phyloP scores from a whole-genome alignment of 2,888 invertebrate species.

The Brassicogethes aeneus region DNA sequence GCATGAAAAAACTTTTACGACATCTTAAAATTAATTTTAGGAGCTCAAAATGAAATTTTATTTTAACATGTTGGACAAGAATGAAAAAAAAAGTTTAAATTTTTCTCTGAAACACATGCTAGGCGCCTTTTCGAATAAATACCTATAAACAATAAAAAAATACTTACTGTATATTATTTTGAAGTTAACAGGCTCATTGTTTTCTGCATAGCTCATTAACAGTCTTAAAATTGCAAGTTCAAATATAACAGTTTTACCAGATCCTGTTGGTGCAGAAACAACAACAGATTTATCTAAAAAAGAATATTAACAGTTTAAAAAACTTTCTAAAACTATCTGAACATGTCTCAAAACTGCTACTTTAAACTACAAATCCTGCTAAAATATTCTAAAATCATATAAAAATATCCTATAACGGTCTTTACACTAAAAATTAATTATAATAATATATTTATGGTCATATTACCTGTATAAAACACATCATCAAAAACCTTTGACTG shows the following conservation, averaged over 20 bases:
- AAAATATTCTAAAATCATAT: no score
- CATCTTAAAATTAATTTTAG: no score
- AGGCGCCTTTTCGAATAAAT: no score
- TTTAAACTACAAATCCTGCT: neutral
- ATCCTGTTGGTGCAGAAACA: conserved; percentile 72
- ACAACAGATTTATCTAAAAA: conserved; percentile 58
- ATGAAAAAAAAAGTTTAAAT: no score
- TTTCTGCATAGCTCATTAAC: no score
- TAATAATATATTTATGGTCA: no score
- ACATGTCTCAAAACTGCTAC: neutral
- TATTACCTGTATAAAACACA: conserved; percentile 55
- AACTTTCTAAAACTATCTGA: conserved; percentile 7
- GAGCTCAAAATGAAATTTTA: no score
- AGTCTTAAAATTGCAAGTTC: conserved; percentile 67
- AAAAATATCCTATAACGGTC: neutral
- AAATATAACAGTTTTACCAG: conserved; percentile 76
- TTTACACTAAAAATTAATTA: conserved; percentile 3
- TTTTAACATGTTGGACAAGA: no score
- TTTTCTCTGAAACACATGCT: no score
- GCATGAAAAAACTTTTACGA: no score
- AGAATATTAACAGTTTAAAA: conserved; percentile 9
- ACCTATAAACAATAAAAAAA: no score
- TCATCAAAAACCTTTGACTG: conserved; percentile 65
- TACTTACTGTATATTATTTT: conserved; percentile 66
- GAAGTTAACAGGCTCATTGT: conserved; percentile 44